A percentile compares a stretch with the other conserved stretches of the same genome.
These are phyloP conservation scores for Eciton burchellii DNA, from an alignment of 1,140 invertebrate species.

Conservation along the genomic window DNA sequence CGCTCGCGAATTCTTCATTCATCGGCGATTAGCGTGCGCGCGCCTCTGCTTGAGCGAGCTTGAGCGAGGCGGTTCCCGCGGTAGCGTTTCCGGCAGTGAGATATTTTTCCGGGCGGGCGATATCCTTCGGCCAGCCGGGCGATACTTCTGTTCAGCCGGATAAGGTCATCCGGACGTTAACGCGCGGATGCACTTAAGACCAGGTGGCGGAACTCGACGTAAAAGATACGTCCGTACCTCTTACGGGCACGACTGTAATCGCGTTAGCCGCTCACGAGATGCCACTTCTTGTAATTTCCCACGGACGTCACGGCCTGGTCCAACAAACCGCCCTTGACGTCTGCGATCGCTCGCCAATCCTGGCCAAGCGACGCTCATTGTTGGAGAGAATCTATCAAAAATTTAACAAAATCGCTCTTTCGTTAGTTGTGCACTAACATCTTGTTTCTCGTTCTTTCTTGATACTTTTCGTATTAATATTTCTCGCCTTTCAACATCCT, in stretches of 20 bases:
- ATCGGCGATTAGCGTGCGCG: not conserved
- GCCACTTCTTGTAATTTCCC: conserved; percentile 49
- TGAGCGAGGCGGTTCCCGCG: not conserved
- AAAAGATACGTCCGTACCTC: conserved; percentile 56
- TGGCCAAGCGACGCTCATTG: conserved; percentile 3
- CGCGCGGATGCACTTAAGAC: conserved; percentile 59
- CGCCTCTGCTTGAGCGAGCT: not conserved
- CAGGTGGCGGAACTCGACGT: conserved; percentile 33
- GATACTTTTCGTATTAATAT: too few species aligned
- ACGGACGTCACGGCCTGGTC: conserved; percentile 38
- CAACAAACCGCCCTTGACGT: conserved; percentile 34
- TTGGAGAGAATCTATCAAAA: too few species aligned
- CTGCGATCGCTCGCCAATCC: not conserved
- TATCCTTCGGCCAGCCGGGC: conserved; percentile 34
- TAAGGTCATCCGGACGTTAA: conserved; percentile 60
- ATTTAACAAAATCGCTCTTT: too few species aligned
- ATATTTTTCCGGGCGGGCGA: conserved; percentile 13
- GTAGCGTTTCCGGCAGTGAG: conserved; percentile 19
- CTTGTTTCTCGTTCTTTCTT: too few species aligned
- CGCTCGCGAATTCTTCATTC: not conserved
- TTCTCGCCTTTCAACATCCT: too few species aligned
- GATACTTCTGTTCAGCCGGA: conserved; percentile 47
- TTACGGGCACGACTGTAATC: conserved; percentile 59
- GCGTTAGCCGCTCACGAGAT: conserved; percentile 45
- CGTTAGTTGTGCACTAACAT: too few species aligned